Evolutionary conservation across 2,113 vertebrate species (phyloP).

Genomic region (Diadophis punctatus): DNA sequence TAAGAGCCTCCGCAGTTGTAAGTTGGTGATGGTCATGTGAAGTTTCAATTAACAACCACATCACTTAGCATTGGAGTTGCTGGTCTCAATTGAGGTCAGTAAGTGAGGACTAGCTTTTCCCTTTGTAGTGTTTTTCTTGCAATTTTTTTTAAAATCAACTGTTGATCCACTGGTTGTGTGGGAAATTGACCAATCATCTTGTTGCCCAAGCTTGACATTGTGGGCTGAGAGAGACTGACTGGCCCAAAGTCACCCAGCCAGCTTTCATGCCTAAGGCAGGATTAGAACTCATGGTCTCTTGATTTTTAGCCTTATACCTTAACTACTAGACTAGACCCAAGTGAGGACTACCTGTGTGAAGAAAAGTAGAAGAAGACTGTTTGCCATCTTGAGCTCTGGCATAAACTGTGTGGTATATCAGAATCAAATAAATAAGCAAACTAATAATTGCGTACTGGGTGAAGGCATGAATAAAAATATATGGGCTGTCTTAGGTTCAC

Average conservation of each 20-base stretch:
- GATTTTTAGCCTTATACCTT: neutral
- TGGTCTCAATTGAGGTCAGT: neutral
- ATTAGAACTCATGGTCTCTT: neutral
- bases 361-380: neutral
- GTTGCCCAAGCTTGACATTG: neutral
- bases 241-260: neutral
- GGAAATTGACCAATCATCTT: neutral
- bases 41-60: neutral
- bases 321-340: neutral
- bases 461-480: neutral
- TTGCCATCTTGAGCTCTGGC: neutral
- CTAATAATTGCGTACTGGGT: neutral
- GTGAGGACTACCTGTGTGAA: neutral
- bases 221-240: neutral
- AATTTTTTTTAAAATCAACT: neutral
- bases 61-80: neutral
- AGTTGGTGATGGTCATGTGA: neutral
- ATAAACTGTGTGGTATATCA: neutral
- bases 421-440: neutral
- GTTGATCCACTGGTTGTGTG: neutral
- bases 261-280: neutral
- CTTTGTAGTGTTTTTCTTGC: neutral
- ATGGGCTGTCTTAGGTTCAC: neutral
- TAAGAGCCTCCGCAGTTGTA: neutral
- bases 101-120: neutral